Percentiles rank a stretch among this genome's conserved stretches.
Evolutionary conservation across 2,113 vertebrate genomes (phyloP).

Genomic region (Pogona vitticeps): DNA sequence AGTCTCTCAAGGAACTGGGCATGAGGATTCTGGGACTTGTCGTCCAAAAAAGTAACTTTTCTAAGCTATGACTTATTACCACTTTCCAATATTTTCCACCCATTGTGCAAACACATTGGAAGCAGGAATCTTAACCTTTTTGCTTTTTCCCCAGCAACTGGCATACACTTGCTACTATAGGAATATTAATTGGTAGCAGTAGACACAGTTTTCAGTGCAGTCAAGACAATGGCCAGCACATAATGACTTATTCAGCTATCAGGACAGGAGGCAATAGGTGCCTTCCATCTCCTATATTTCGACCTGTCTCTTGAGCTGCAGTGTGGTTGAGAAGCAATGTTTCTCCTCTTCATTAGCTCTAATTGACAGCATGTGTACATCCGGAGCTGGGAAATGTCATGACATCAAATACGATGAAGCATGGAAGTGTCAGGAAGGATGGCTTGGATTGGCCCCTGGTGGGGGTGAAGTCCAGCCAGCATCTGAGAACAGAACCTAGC

Average conservation of each 20-base stretch:
- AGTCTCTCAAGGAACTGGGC: too few relatives aligned
- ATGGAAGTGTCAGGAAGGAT: constrained; percentile 41
- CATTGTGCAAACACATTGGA: background rate
- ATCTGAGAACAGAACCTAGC: constrained; percentile 57
- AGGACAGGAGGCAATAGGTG: background rate
- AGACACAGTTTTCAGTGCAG: background rate
- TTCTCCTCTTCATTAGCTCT: constrained; percentile 38
- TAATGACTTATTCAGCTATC: background rate
- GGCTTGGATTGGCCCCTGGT: constrained; percentile 16
- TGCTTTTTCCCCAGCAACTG: background rate
- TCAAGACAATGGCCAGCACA: background rate
- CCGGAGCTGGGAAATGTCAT: constrained; percentile 54
- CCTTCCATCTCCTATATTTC: background rate
- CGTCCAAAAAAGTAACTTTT: too few relatives aligned
- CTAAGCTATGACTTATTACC: background rate
- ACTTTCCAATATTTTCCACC: background rate
- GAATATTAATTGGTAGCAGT: background rate
- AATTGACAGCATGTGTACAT: constrained; percentile 53
- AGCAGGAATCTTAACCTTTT: background rate
- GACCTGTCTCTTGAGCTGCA: background rate
- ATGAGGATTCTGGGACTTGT: too few relatives aligned
- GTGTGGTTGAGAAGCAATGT: constrained; percentile 30
- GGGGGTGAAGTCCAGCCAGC: constrained; percentile 4
- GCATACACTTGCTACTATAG: background rate
- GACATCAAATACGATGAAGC: constrained; percentile 47